phyloP scores from a whole-genome alignment of 1,140 invertebrate genomes.

The Drosophila ohnishii region DNA sequence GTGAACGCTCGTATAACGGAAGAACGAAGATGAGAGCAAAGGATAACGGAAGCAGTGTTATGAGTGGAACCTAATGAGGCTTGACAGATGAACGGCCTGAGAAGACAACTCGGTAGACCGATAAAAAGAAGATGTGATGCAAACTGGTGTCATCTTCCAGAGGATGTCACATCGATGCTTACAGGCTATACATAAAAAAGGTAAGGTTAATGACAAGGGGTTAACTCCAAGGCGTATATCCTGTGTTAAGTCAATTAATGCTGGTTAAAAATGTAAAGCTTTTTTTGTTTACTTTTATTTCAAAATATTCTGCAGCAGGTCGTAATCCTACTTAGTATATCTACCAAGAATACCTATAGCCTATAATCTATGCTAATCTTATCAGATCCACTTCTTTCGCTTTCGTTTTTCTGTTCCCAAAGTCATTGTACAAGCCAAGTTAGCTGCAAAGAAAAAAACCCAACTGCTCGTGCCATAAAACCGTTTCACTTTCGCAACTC shows the following conservation, averaged over 20 bases:
- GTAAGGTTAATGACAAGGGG: constrained; percentile 6
- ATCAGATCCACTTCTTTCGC: neutral
- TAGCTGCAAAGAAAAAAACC: neutral
- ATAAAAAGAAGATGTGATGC: constrained; percentile 13
- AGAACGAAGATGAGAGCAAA: constrained; percentile 45
- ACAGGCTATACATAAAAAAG: constrained; percentile 1
- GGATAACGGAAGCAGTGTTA: constrained; percentile 40
- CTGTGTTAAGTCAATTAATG: constrained; percentile 5
- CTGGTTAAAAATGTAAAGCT: neutral
- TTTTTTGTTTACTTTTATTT: neutral
- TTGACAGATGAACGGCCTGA: constrained; percentile 42
- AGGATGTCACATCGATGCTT: constrained; percentile 21
- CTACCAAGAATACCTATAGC: neutral
- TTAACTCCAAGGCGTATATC: constrained; percentile 13
- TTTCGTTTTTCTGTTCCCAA: neutral
- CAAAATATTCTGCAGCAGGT: neutral
- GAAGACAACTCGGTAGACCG: neutral
- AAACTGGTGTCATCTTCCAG: constrained; percentile 32
- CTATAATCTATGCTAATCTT: neutral
- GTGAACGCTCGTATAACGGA: constrained; percentile 23
- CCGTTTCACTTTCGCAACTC: constrained; percentile 32
- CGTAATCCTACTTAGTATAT: neutral
- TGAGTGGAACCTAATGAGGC: constrained; percentile 48
- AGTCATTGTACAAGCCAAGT: neutral
- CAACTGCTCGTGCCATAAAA: constrained; percentile 7